Percentiles rank a stretch among this genome's conserved stretches.
These are phyloP conservation scores for Polymixis flavicincta DNA, from an alignment of 2,888 invertebrate genomes.

Conservation along the genomic window DNA sequence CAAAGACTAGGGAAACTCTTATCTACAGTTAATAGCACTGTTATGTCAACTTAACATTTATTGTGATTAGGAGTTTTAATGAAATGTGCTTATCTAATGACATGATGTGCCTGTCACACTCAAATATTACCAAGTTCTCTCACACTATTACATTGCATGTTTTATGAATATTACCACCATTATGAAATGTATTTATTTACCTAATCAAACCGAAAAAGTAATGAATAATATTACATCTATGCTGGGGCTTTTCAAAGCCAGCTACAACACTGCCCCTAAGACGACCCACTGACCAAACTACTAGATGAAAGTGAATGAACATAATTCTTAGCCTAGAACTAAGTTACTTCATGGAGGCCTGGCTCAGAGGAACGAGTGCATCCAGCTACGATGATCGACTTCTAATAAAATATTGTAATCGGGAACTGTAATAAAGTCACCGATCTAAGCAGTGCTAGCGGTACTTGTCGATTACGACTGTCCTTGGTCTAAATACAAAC, in stretches of 20 bases:
- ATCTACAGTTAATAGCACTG: slow-evolving; percentile 34
- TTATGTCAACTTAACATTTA: slow-evolving; percentile 5
- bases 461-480: slow-evolving; percentile 20
- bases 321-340: not conserved
- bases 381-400: not conserved
- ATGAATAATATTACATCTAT: not conserved
- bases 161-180: not conserved
- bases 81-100: not conserved
- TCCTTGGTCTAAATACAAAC: slow-evolving; percentile 55
- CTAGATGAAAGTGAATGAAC: not conserved
- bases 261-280: too few relatives aligned
- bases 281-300: too few relatives aligned
- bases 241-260: not conserved
- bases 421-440: slow-evolving; percentile 29
- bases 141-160: not conserved
- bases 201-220: too few relatives aligned
- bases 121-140: not conserved
- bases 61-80: slow-evolving; percentile 14
- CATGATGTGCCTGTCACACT: not conserved
- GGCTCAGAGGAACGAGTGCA: not conserved
- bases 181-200: not conserved
- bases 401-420: slow-evolving; percentile 11
- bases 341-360: not conserved
- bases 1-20: slow-evolving; percentile 31
- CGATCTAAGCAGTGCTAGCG: slow-evolving; percentile 11